phyloP scores from a whole-genome alignment of 2,113 vertebrate species.

The Platysteira castanea region DNA sequence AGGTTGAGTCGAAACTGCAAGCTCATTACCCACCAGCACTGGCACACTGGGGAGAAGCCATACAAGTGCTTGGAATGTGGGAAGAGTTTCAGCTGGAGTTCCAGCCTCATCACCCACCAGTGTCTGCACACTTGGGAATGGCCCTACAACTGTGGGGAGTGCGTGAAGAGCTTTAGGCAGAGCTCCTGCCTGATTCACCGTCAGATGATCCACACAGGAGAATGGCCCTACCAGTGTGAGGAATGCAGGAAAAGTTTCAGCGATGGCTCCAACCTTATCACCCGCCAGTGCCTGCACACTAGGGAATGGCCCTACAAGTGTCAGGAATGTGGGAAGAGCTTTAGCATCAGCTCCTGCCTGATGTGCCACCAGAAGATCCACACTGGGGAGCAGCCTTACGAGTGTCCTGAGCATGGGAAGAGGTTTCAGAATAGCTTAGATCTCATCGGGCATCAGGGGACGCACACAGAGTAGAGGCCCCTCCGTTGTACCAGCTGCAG shows the following conservation, averaged over 20 bases:
- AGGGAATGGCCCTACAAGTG: background rate
- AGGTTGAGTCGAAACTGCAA: background rate
- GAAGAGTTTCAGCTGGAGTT: no score
- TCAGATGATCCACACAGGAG: no score
- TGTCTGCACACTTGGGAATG: no score
- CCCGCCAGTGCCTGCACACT: no score
- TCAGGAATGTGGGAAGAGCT: background rate
- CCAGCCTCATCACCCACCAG: no score
- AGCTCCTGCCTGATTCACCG: no score
- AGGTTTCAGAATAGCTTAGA: background rate
- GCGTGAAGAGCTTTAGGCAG: no score
- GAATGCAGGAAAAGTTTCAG: no score
- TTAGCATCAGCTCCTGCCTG: background rate
- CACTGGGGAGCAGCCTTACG: background rate
- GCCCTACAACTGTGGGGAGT: no score
- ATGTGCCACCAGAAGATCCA: background rate
- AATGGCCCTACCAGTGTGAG: no score
- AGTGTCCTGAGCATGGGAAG: background rate
- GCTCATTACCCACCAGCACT: background rate
- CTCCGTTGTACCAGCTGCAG: background rate
- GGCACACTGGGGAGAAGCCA: background rate
- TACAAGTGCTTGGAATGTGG: background rate
- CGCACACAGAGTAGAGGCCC: background rate
- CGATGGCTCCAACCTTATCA: no score
- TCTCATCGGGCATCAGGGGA: background rate